Conservation (phyloP, 23 tunicate species). For the Styela plicata region DNA sequence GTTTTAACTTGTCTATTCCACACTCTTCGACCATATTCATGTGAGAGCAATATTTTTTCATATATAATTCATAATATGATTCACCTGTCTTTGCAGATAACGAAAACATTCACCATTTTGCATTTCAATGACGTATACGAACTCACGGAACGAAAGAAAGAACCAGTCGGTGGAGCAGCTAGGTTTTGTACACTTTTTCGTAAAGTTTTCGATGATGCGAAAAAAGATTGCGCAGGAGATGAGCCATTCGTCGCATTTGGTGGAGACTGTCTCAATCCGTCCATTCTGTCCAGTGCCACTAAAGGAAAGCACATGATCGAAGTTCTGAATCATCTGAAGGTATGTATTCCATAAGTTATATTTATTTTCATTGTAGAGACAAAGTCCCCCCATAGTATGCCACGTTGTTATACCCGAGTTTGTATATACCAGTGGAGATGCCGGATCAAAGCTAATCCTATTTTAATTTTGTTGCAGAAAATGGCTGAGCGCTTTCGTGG, state of each 20-base stretch:
- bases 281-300: constrained; percentile 88
- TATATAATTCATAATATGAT: not conserved
- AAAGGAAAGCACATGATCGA: constrained; percentile 85
- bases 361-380: not conserved
- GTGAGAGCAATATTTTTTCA: not conserved
- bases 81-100: constrained; percentile 19
- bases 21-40: no score
- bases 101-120: constrained; percentile 40
- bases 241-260: constrained; percentile 66
- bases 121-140: constrained; percentile 98
- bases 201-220: not conserved
- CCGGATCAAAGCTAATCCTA: no score
- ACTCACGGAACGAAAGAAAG: constrained; percentile 47
- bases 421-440: no score
- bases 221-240: constrained; percentile 24
- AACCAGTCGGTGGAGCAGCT: constrained; percentile 85
- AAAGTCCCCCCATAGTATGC: no score
- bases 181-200: constrained; percentile 30
- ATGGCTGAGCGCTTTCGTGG: no score
- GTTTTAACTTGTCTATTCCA: no score
- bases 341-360: no score
- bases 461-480: no score
- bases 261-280: constrained; percentile 92
- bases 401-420: no score
- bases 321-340: constrained; percentile 64